phyloP scores from a whole-genome alignment of 2,797 vertebrate genomes.

The Leptoclinus maculatus region DNA sequence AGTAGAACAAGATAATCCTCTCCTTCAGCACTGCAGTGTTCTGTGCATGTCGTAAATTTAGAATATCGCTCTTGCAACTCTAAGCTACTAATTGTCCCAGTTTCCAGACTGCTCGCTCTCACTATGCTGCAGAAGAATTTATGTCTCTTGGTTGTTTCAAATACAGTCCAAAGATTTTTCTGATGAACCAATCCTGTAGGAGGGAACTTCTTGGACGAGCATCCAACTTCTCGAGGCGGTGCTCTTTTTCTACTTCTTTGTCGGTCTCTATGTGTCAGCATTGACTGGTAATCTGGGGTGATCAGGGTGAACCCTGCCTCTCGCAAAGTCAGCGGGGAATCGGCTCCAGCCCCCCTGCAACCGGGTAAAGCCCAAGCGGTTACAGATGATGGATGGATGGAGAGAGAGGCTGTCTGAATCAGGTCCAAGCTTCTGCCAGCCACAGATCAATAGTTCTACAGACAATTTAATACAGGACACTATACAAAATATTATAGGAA shows the following conservation, averaged over 20 bases:
- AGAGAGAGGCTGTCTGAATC: neutral
- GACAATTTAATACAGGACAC: neutral
- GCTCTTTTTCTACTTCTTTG: neutral
- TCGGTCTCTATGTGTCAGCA: neutral
- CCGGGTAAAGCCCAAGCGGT: neutral
- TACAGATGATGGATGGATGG: neutral
- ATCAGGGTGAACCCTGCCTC: neutral
- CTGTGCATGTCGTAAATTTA: neutral
- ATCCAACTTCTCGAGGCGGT: neutral
- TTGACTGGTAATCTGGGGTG: neutral
- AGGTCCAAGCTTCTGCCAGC: neutral
- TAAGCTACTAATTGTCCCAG: conserved; percentile 8
- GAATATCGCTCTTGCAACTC: neutral
- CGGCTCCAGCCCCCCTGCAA: neutral
- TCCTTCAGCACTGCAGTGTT: neutral
- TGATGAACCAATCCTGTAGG: neutral
- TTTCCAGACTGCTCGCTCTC: conserved; percentile 12
- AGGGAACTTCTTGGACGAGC: neutral
- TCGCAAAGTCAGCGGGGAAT: conserved; percentile 3
- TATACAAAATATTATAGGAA: neutral
- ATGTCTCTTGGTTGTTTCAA: conserved; percentile 20
- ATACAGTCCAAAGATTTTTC: conserved; percentile 12
- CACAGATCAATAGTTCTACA: neutral
- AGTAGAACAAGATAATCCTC: neutral
- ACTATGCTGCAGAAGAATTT: neutral